These are phyloP conservation scores for Temnopleurus reevesii DNA, from an alignment of 53 echinoderm and acorn worm genomes.

Conservation along the genomic window DNA sequence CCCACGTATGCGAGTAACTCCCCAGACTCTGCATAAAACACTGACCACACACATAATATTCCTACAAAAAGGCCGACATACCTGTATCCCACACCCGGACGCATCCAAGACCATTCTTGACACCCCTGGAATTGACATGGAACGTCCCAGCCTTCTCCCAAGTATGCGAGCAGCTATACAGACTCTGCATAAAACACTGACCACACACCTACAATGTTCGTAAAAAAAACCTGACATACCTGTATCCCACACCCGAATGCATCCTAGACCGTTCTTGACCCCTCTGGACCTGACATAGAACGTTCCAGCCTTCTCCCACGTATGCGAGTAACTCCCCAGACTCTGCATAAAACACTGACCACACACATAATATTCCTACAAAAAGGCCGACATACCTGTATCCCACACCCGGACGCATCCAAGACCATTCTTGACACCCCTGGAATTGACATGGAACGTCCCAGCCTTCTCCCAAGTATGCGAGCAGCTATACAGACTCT, in stretches of 20 bases:
- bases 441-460: slow-evolving; percentile 67
- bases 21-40: slow-evolving; percentile 61
- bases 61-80: too few species aligned
- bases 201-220: neutral
- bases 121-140: slow-evolving; percentile 73
- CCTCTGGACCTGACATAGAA: slow-evolving; percentile 76
- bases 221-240: slow-evolving; percentile 56
- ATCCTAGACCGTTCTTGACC: slow-evolving; percentile 60
- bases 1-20: slow-evolving; percentile 66
- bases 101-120: slow-evolving; percentile 59
- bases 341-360: slow-evolving; percentile 60
- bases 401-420: slow-evolving; percentile 68
- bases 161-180: slow-evolving; percentile 63
- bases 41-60: too few species aligned
- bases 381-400: slow-evolving; percentile 68
- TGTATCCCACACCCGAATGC: slow-evolving; percentile 67
- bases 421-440: slow-evolving; percentile 65
- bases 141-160: slow-evolving; percentile 70
- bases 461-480: slow-evolving; percentile 69
- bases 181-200: slow-evolving; percentile 59
- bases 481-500: slow-evolving; percentile 65
- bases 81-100: slow-evolving; percentile 74
- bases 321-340: slow-evolving; percentile 64
- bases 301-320: slow-evolving; percentile 65
- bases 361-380: too few species aligned